phyloP scores from a whole-genome alignment of 2,888 invertebrate genomes.

The Lasioglossum marginatum region DNA sequence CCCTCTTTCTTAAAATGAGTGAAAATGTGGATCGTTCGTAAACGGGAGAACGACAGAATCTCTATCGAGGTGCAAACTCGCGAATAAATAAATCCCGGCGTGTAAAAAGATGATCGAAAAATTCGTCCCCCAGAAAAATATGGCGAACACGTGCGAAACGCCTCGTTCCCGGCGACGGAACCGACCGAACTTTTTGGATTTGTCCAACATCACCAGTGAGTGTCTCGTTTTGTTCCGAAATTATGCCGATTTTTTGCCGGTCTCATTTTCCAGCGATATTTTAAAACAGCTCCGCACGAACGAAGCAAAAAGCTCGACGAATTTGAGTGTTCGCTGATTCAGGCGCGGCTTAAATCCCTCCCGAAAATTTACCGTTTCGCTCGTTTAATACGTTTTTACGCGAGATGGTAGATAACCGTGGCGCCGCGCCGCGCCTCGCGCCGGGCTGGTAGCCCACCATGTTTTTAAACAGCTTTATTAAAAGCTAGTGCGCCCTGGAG shows the following conservation, averaged over 20 bases:
- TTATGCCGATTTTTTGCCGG: slow-evolving; percentile 9
- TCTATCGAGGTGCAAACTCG: slow-evolving; percentile 9
- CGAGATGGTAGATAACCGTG: neutral
- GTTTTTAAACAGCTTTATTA: neutral
- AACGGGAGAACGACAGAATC: neutral
- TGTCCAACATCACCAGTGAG: slow-evolving; percentile 73
- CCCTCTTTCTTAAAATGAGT: neutral
- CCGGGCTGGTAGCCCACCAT: neutral
- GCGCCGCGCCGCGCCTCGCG: neutral
- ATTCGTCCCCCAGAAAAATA: slow-evolving; percentile 52
- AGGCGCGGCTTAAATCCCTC: neutral
- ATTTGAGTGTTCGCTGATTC: neutral
- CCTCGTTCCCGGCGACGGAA: slow-evolving; percentile 76
- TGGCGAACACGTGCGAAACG: slow-evolving; percentile 73
- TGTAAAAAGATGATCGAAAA: slow-evolving; percentile 33
- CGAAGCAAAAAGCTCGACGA: too few relatives aligned
- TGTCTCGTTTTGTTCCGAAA: slow-evolving; percentile 32
- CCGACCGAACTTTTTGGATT: slow-evolving; percentile 80
- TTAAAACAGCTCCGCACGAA: neutral
- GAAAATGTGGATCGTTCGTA: neutral
- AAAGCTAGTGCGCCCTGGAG: neutral
- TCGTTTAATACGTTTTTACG: neutral
- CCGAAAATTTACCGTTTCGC: neutral
- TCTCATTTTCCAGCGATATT: neutral
- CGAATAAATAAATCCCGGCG: neutral